phyloP scores from a whole-genome alignment of 1,140 invertebrate genomes.

The Lasaia peninsularis region DNA sequence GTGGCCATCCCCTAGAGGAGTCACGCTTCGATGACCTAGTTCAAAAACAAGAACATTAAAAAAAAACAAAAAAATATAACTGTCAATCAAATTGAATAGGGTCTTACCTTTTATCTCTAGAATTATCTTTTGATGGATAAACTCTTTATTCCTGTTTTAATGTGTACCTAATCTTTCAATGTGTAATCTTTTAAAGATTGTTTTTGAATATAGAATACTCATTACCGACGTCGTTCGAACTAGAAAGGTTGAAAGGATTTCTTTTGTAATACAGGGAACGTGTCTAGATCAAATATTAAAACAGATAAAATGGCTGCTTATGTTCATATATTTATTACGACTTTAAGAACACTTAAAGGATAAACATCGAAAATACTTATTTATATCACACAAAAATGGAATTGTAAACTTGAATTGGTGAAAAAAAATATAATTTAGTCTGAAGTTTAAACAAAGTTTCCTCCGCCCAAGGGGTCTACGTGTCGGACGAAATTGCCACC shows the following conservation, averaged over 20 bases:
- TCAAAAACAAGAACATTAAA: constrained; percentile 13
- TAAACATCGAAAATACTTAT: constrained; percentile 35
- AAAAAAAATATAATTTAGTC: constrained; percentile 8
- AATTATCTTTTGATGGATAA: no score
- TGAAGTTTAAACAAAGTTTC: constrained; percentile 52
- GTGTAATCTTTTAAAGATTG: background rate
- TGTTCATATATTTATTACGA: constrained; percentile 25
- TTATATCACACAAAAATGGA: constrained; percentile 31
- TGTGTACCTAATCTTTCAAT: no score
- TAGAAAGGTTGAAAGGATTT: background rate
- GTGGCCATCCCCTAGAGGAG: constrained; percentile 44
- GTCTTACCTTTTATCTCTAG: constrained; percentile 24
- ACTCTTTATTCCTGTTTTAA: no score
- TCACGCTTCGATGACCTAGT: constrained; percentile 51
- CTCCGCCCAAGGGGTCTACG: constrained; percentile 67
- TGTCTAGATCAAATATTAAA: background rate
- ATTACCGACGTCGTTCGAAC: background rate
- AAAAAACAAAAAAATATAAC: constrained; percentile 12
- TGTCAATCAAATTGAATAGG: constrained; percentile 12
- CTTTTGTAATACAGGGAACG: background rate
- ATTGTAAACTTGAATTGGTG: background rate
- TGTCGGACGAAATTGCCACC: constrained; percentile 61
- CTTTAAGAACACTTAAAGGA: constrained; percentile 32
- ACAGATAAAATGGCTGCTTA: constrained; percentile 19
- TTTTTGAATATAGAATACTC: background rate